Conservation (phyloP, 2,888 invertebrate species). For the Brachyopa scutellaris region DNA sequence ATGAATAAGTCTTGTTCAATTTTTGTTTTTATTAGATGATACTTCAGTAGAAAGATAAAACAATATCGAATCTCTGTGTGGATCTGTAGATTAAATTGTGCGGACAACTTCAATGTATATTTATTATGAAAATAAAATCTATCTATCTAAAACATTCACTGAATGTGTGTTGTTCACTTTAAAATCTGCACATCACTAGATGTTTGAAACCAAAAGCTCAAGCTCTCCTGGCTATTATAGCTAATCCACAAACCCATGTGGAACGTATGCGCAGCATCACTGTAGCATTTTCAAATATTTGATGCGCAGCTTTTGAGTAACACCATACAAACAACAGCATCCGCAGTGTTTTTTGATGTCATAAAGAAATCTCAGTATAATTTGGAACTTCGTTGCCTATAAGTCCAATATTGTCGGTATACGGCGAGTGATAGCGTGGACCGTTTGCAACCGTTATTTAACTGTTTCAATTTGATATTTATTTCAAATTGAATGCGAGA, state of each 20-base stretch:
- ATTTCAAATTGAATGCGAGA: conserved; percentile 38
- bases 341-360: conserved; percentile 28
- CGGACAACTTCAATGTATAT: no score
- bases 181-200: neutral
- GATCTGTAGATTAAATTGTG: no score
- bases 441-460: conserved; percentile 53
- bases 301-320: conserved; percentile 46
- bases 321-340: conserved; percentile 30
- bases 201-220: neutral
- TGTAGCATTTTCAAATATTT: conserved; percentile 5
- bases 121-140: no score
- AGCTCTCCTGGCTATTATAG: conserved; percentile 2
- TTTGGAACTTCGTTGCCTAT: conserved; percentile 45
- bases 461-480: conserved; percentile 49
- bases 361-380: conserved; percentile 40
- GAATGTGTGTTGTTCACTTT: no score
- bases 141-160: no score
- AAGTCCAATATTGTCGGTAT: conserved; percentile 22
- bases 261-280: conserved; percentile 60
- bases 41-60: no score
- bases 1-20: no score
- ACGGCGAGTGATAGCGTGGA: conserved; percentile 12
- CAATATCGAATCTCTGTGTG: no score
- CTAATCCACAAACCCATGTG: conserved; percentile 46
- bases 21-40: no score